Evolutionary conservation across 2,797 vertebrate species (phyloP), one percentile per base, ranked within the genome.

Genomic region (Aphelocoma californica): DNA sequence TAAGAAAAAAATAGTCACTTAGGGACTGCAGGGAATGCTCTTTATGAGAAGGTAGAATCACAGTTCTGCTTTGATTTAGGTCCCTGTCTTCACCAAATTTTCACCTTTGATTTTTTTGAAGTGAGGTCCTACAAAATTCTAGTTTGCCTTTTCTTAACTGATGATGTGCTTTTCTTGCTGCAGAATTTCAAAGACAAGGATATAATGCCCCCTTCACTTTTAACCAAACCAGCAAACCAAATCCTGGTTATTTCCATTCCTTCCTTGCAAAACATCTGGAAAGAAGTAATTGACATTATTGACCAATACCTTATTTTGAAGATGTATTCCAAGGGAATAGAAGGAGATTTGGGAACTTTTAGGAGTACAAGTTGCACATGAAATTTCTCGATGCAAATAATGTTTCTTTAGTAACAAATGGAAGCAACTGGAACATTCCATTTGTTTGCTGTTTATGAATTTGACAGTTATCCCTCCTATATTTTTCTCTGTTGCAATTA

Each of bases 21-120:
- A 64, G 28, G 26, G 42, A 71, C 69, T 86, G 6, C 48, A 93
- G 56, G 69, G 60, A 92, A 70, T 14, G 3, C 31, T 48, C 34
- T 73, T 86, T 66, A 58, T 81, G 32, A 74, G 51, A 90, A 56
- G 6, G 51, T 54, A 82, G 60, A 80, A 88, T 88, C 44, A 85
- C 11, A 40, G 18, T 74, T 60, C 28, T 92, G 11, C 92, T 96
- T 90, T 93, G 88, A 88, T 90, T 95, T 87, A 62, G 8, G 32
- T 91, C 51, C 24, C 47, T 66, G 20, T 12, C 17, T 91, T 92
- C 47, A 66, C 36, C n/a, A 80, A 70, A 82, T 73, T 53, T 83
- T 34, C 34, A 13, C 56, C 34, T 87, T 70, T 85, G 64, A 77
- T 80, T 77, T 94, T 94, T 82, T 34, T 65, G 7, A 40, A 90